These are phyloP conservation scores for Cylloceria caligata DNA, from an alignment of 2,888 invertebrate genomes.

Conservation along the genomic window DNA sequence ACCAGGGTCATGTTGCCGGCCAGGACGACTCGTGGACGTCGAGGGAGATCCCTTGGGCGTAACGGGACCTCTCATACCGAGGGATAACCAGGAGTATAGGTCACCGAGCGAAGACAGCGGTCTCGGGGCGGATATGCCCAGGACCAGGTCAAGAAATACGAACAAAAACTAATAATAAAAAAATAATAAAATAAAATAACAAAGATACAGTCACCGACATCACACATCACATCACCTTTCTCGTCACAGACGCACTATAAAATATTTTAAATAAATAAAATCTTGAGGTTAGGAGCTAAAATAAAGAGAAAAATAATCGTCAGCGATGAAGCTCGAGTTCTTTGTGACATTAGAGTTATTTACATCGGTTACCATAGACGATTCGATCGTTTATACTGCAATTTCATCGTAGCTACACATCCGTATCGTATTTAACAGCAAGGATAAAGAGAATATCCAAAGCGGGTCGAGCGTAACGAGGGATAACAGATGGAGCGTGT, in stretches of 20 bases:
- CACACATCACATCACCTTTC: not conserved
- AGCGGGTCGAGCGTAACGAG: slow-evolving; percentile 6
- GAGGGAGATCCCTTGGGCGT: slow-evolving; percentile 83
- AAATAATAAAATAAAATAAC: slow-evolving; percentile 28
- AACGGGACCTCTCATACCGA: slow-evolving; percentile 81
- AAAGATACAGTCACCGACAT: not conserved
- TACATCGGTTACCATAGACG: not conserved
- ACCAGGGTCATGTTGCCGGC: slow-evolving; percentile 80
- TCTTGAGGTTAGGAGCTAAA: not conserved
- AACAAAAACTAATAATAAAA: too few relatives aligned
- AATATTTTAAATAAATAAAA: not conserved
- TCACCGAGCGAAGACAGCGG: slow-evolving; percentile 98
- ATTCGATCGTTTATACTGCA: not conserved
- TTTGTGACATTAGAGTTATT: not conserved
- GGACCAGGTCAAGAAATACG: slow-evolving; percentile 79
- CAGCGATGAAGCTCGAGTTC: slow-evolving; percentile 9
- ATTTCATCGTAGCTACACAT: not conserved
- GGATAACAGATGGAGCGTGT: not conserved
- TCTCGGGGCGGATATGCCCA: slow-evolving; percentile 93
- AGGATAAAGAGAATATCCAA: slow-evolving; percentile 14
- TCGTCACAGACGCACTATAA: not conserved
- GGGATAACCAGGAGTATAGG: slow-evolving; percentile 90
- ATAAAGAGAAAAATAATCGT: not conserved
- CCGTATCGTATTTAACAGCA: not conserved
- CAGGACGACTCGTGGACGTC: slow-evolving; percentile 83